Base-by-base conservation (phyloP, 1,140 invertebrate genomes). In the Tetraneura akinire region DNA sequence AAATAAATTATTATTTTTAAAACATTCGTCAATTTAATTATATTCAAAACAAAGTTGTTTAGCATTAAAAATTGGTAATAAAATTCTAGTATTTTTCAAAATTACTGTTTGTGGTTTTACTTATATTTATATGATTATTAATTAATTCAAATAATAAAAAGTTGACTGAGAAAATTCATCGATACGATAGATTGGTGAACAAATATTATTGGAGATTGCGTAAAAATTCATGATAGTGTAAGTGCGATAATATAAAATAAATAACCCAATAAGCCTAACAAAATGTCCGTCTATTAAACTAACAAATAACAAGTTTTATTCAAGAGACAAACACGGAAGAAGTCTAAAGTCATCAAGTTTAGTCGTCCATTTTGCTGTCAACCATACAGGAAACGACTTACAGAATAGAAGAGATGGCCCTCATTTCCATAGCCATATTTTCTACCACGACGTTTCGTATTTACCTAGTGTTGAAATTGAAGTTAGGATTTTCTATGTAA, bases 341-440 rank as follows among this genome's bases (percentile, higher is more conserved):
- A 78, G 53, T 62, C 74, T 62, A 62, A 76, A 78, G 74, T 78
- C 74, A 47, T 78, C 74, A 78, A 78, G 53, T 45, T 60, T 47
- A 47, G 51, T 29, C 53, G 74, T 78, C 55, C 74, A 62, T 78
- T 78, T 78, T 62, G 74, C 29, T 76, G 73, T 76, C 73, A 57
- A 32, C 49, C 18, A 16, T 42, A n/a, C 32, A 37, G 32, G 32
- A 37, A 68, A 76, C 18, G 70, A 53, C 51, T 42, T 13, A 57
- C 73, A 11, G 13, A 76, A 76, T 57, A 53, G 32, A 53, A 55
- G 13, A n/a, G n/a, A 21, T 57, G 73, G 26, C 32, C 29, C 73
- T 76, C 49, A 76, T 76, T 76, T 76, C 32, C 73, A 76, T 76
- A 76, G 73, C 73, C 29, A 76, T 76, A 76, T 76, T 42, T 76